Percentiles rank a stretch among this genome's conserved stretches.
Conservation (phyloP, 2,888 invertebrate species). For the Epirrhoe alternata region DNA sequence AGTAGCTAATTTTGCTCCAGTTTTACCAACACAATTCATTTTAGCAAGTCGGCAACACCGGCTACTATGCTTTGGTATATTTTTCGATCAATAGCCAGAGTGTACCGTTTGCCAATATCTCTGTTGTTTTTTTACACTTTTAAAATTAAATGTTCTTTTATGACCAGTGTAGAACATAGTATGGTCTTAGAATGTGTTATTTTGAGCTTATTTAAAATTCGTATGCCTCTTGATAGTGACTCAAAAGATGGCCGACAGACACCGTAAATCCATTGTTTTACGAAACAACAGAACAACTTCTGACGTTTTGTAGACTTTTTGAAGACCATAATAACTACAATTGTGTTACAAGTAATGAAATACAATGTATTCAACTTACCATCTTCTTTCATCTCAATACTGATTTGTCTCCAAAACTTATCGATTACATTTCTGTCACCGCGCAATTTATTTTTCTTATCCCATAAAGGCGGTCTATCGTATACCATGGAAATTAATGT, state of each 20-base stretch:
- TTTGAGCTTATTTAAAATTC: background rate
- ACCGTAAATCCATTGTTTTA: background rate
- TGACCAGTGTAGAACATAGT: background rate
- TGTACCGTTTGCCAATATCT: background rate
- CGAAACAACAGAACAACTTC: background rate
- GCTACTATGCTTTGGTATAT: background rate
- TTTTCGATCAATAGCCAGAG: conserved; percentile 2
- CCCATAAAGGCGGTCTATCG: conserved; percentile 29
- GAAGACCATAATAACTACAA: background rate
- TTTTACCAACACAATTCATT: background rate
- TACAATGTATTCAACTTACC: conserved; percentile 17
- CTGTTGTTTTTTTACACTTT: background rate
- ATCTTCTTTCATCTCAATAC: conserved; percentile 33
- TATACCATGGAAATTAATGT: conserved; percentile 29
- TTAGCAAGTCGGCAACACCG: conserved; percentile 11
- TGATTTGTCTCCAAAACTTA: conserved; percentile 33
- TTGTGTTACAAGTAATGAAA: conserved; percentile 2
- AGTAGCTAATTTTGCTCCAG: background rate
- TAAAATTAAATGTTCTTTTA: background rate
- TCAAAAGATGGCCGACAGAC: conserved; percentile 18
- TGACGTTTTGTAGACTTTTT: background rate
- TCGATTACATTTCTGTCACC: conserved; percentile 31
- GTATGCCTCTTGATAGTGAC: background rate
- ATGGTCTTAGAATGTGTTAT: background rate
- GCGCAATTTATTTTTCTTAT: conserved; percentile 27